phyloP scores from a whole-genome alignment of 2,888 invertebrate genomes.

The Sinodicranocentrus sp. region DNA sequence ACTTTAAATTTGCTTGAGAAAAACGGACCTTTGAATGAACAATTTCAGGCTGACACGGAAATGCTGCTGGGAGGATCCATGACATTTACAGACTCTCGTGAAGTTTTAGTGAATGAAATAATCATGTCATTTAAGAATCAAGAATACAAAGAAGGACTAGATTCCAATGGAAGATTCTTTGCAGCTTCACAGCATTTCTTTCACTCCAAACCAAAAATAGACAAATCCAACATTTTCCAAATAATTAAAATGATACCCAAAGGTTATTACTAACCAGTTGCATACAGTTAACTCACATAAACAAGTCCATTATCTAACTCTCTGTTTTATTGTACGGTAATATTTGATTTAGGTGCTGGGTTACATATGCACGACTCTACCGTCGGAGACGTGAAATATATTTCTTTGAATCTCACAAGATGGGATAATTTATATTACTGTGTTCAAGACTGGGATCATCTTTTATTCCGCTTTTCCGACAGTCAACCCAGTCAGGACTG shows the following conservation, averaged over 20 bases:
- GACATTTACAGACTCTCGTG: conserved; percentile 57
- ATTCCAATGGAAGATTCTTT: conserved; percentile 79
- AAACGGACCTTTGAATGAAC: background rate
- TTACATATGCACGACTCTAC: conserved; percentile 78
- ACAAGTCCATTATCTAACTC: no score
- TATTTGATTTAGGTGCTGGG: conserved; percentile 76
- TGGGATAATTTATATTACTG: conserved; percentile 77
- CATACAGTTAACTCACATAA: no score
- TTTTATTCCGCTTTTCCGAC: conserved; percentile 76
- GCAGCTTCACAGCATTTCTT: conserved; percentile 85
- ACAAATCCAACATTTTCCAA: conserved; percentile 83
- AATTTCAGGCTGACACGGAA: conserved; percentile 14
- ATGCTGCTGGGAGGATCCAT: conserved; percentile 66
- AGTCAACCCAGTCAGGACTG: conserved; percentile 65
- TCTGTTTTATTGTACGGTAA: no score
- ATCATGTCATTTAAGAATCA: conserved; percentile 74
- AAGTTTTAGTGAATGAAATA: conserved; percentile 73
- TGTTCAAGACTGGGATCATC: conserved; percentile 66
- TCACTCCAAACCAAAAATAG: conserved; percentile 81
- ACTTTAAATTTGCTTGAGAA: background rate
- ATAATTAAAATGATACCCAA: conserved; percentile 86
- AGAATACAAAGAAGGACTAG: conserved; percentile 74
- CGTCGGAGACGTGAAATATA: conserved; percentile 76
- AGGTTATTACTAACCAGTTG: no score
- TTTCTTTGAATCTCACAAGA: conserved; percentile 76